Evolutionary conservation across 2,113 vertebrate species (phyloP).

Genomic region (Ibidorhyncha struthersii): DNA sequence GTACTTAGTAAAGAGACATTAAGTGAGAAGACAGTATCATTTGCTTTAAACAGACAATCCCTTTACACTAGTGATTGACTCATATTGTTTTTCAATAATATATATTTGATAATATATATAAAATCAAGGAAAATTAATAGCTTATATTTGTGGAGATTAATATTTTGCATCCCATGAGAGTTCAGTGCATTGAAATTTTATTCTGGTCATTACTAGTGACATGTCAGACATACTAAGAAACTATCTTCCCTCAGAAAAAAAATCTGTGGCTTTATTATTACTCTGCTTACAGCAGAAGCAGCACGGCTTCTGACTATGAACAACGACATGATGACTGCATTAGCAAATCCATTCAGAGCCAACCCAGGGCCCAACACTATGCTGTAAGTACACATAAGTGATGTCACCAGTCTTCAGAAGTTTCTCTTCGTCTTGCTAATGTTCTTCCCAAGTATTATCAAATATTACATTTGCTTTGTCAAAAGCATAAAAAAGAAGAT

Average conservation of each 20-base stretch:
- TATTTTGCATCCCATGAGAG: background rate
- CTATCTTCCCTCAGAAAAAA: background rate
- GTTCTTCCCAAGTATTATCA: background rate
- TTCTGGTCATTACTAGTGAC: background rate
- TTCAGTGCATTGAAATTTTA: background rate
- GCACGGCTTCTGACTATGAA: background rate
- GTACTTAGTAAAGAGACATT: background rate
- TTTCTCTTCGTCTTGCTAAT: background rate
- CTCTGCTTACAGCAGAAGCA: background rate
- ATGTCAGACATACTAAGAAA: background rate
- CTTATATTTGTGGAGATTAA: background rate
- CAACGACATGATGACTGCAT: background rate
- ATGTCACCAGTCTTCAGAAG: background rate
- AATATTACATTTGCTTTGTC: background rate
- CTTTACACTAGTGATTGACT: background rate
- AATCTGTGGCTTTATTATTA: background rate
- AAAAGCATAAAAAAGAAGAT: background rate
- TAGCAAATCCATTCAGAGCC: background rate
- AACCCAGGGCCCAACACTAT: background rate
- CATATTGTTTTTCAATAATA: background rate
- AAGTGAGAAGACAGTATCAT: background rate
- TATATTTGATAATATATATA: background rate
- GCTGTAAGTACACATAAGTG: slow-evolving; percentile 12
- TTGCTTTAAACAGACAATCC: background rate
- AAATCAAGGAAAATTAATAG: background rate